Evolutionary conservation across 2,888 invertebrate genomes (phyloP).

Genomic region (Elysia crispata): DNA sequence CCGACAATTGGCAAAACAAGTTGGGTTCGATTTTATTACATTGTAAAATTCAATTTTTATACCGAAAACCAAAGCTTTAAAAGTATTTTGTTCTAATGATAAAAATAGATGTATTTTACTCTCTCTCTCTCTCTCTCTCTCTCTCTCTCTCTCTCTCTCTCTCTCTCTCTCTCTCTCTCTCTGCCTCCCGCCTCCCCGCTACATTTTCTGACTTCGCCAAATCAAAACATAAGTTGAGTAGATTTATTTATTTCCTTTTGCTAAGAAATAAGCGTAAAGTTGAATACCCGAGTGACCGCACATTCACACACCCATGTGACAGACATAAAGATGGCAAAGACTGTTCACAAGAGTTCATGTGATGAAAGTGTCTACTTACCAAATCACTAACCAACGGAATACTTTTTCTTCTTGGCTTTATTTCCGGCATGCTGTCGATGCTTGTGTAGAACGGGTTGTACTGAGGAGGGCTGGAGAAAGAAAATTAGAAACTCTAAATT

Average conservation of each 20-base stretch:
- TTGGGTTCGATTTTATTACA: neutral
- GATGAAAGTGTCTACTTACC: slow-evolving; percentile 84
- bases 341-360: neutral
- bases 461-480: slow-evolving; percentile 84
- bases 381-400: slow-evolving; percentile 98
- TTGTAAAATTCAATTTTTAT: neutral
- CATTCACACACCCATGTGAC: too few relatives aligned
- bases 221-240: too few relatives aligned
- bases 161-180: neutral
- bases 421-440: slow-evolving; percentile 99
- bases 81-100: neutral
- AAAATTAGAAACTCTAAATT: too few relatives aligned
- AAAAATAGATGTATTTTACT: neutral
- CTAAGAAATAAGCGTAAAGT: too few relatives aligned
- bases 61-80: neutral
- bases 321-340: slow-evolving; percentile 15
- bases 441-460: slow-evolving; percentile 99
- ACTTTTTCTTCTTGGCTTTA: slow-evolving; percentile 96
- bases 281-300: too few relatives aligned
- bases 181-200: neutral
- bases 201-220: too few relatives aligned
- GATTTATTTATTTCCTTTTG: too few relatives aligned
- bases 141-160: slow-evolving; percentile 11
- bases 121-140: neutral
- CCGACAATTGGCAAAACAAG: too few relatives aligned